Evolutionary conservation across 92 coral and sea anemone genomes (phyloP), one percentile per base, ranked within the genome.

Genomic region (Epizoanthus rinbou): DNA sequence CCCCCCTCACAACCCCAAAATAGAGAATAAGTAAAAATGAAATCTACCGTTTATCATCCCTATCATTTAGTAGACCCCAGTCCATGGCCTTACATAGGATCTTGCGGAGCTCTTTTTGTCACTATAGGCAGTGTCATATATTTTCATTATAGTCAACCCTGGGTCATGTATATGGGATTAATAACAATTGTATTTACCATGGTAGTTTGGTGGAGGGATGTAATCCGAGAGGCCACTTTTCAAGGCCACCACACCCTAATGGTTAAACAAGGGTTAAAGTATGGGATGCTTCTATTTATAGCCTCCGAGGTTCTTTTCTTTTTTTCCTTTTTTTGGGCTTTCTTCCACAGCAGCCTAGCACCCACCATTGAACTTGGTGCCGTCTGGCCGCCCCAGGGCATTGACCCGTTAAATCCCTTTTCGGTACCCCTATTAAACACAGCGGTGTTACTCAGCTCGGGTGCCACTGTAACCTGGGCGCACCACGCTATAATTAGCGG

Each of bases 51-150:
- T 76, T 86, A 84, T 88, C 94, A 91, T 53, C 91, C 94, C 45
- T 91, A 91, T 93, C 97, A 93, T 91, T 91, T 93, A 87, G 97
- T 93, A 72, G 97, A 93, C 87, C 94, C 94, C 74, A 88, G 92
- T 80, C 97, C 97, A 80, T 93, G 97, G 91, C 97, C 98, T 76
- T 89, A 85, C 87, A 70, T 84, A 82, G 98, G 95, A 76, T 89
- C 97, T 69, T 85, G 90, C 79, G 94, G 92, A 75, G 95, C 94
- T 85, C 89, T 89, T 86, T 90, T 88, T 84, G 84, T 93, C 52
- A 93, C 98, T 88, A 87, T 93, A 75, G 98, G 98, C 70, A 75
- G 91, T 85, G 94, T 93, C 57, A 81, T 91, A 69, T 93, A 88
- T 86, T 93, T 93, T 88, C 97, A 93, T 91, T 93, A 88, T 91